These are phyloP conservation scores for Peribatodes rhomboidaria DNA, from an alignment of 2,888 invertebrate species.

Conservation along the genomic window DNA sequence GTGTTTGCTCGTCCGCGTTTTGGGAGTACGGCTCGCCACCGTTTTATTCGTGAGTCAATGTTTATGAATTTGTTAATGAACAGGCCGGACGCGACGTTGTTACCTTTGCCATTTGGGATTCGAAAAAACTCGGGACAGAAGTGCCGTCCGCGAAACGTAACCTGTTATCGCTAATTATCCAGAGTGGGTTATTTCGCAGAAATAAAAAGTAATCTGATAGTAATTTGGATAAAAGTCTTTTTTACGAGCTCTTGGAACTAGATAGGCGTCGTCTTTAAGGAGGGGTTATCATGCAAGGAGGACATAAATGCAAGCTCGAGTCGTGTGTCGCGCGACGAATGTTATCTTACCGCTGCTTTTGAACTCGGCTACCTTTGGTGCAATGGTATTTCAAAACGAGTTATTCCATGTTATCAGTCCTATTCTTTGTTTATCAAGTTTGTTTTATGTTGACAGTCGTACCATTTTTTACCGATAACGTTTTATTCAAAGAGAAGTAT, in stretches of 20 bases:
- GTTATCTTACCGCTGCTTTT: slow-evolving; percentile 62
- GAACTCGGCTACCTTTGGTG: slow-evolving; percentile 49
- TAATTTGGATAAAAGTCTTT: slow-evolving; percentile 75
- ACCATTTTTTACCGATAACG: no score
- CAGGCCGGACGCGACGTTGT: slow-evolving; percentile 64
- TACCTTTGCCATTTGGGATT: slow-evolving; percentile 71
- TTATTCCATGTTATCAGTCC: no score
- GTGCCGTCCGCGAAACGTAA: slow-evolving; percentile 58
- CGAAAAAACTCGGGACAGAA: slow-evolving; percentile 60
- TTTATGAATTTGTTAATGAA: slow-evolving; percentile 85
- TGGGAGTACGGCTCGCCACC: slow-evolving; percentile 68
- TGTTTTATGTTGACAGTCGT: not conserved
- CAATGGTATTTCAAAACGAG: slow-evolving; percentile 3
- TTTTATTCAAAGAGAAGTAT: no score
- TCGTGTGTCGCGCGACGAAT: slow-evolving; percentile 65
- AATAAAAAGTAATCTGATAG: slow-evolving; percentile 78
- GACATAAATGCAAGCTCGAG: slow-evolving; percentile 71
- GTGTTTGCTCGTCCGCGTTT: slow-evolving; percentile 76
- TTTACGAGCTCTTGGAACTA: slow-evolving; percentile 70
- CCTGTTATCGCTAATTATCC: slow-evolving; percentile 69
- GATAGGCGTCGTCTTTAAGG: slow-evolving; percentile 70
- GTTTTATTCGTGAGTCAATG: slow-evolving; percentile 80
- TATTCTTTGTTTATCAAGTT: not conserved
- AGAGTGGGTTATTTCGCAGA: slow-evolving; percentile 67
- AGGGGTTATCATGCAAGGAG: slow-evolving; percentile 73